phyloP scores from a whole-genome alignment of 2,113 vertebrate genomes.

The Alectura lathami region DNA sequence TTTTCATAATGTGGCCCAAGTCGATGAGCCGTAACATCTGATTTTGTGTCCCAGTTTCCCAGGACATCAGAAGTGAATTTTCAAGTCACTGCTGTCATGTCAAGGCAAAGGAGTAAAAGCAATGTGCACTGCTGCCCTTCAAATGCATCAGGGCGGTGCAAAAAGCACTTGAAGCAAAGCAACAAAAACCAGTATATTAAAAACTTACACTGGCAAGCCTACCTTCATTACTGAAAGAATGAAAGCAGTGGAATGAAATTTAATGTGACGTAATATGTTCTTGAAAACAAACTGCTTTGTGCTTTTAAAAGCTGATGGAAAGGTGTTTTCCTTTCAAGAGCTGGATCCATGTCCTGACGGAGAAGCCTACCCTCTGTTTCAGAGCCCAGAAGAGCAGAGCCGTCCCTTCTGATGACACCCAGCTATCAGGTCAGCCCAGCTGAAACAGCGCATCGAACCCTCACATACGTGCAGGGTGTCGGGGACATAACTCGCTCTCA shows the following conservation, averaged over 20 bases:
- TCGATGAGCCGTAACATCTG: not conserved
- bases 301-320: not conserved
- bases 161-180: not conserved
- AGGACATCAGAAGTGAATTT: not conserved
- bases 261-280: not conserved
- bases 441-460: not conserved
- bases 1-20: not conserved
- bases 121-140: rapidly evolving
- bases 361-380: not conserved
- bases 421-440: no score
- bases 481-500: not conserved
- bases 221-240: not conserved
- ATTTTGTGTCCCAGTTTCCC: not conserved
- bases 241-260: not conserved
- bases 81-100: not conserved
- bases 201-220: not conserved
- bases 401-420: not conserved
- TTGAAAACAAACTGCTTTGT: not conserved
- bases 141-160: not conserved
- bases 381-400: rapidly evolving
- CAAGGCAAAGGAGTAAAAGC: not conserved
- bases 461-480: no score
- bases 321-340: not conserved
- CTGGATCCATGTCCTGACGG: not conserved
- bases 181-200: not conserved